A percentile compares a stretch with the other conserved stretches of the same genome.
Evolutionary conservation across 2,888 invertebrate species (phyloP).

Genomic region (Hydrotaea cyrtoneurina): DNA sequence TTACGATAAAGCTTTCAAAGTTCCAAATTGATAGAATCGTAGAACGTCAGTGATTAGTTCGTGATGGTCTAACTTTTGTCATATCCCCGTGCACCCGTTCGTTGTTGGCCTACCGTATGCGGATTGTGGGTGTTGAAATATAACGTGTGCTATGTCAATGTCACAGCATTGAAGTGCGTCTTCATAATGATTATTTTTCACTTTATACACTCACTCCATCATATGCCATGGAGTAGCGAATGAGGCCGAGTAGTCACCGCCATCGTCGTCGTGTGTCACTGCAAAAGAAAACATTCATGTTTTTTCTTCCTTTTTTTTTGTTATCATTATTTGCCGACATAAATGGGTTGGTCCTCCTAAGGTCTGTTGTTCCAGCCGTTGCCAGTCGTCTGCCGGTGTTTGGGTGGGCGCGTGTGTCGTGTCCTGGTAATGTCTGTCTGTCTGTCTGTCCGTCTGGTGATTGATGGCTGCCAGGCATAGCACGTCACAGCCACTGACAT

Average conservation of each 20-base stretch:
- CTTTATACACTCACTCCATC: conserved; percentile 33
- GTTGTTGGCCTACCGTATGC: no score
- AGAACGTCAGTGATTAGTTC: no score
- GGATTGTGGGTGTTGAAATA: conserved; percentile 67
- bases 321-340: conserved; percentile 57
- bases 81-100: no score
- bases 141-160: conserved; percentile 70
- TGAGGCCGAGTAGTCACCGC: conserved; percentile 7
- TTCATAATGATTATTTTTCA: conserved; percentile 52
- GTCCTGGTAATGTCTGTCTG: neutral
- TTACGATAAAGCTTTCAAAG: no score
- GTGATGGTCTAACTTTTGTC: no score
- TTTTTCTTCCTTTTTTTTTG: no score
- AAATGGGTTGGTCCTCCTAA: conserved; percentile 64
- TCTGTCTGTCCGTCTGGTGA: conserved; percentile 25
- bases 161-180: conserved; percentile 66
- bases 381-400: neutral
- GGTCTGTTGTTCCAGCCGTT: neutral
- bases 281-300: conserved; percentile 49
- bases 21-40: no score
- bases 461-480: conserved; percentile 56
- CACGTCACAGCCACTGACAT: conserved; percentile 52
- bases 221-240: neutral
- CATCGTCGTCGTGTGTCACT: conserved; percentile 38
- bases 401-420: neutral